Evolutionary conservation across 2,888 invertebrate genomes (phyloP).

Genomic region (Aporophyla nigra): DNA sequence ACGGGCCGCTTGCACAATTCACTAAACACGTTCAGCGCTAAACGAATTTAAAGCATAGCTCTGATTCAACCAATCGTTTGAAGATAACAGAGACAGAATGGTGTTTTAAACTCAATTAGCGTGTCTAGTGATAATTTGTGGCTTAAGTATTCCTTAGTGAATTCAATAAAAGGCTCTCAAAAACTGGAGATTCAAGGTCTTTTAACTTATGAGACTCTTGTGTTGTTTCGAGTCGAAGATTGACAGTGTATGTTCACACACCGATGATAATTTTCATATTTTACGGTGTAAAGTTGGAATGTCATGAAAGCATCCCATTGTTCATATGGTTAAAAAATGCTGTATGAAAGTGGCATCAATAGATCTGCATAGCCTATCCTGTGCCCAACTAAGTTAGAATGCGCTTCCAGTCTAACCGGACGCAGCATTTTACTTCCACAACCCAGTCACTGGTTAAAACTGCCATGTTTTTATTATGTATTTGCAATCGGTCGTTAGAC

Average conservation of each 20-base stretch:
- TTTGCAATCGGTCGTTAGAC: too few relatives aligned
- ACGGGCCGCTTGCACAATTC: background rate
- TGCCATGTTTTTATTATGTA: too few relatives aligned
- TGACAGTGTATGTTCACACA: background rate
- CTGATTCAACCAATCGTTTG: background rate
- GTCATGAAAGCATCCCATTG: background rate
- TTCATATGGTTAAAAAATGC: too few relatives aligned
- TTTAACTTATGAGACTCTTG: background rate
- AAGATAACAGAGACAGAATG: too few relatives aligned
- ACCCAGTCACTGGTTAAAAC: background rate
- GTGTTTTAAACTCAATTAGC: too few relatives aligned
- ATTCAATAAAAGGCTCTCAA: background rate
- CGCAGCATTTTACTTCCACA: background rate
- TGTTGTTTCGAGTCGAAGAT: background rate
- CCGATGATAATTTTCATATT: background rate
- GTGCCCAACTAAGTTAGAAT: background rate
- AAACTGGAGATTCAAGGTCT: background rate
- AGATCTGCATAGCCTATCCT: background rate
- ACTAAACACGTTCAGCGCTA: background rate
- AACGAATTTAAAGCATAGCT: background rate
- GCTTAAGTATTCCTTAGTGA: too few relatives aligned
- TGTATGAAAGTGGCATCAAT: background rate
- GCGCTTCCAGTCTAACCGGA: background rate
- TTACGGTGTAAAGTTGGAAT: background rate
- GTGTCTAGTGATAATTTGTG: too few relatives aligned